Percentiles rank a stretch among this genome's conserved stretches.
phyloP scores from a whole-genome alignment of 2,888 invertebrate species.

The Pseudanteris insignis region DNA sequence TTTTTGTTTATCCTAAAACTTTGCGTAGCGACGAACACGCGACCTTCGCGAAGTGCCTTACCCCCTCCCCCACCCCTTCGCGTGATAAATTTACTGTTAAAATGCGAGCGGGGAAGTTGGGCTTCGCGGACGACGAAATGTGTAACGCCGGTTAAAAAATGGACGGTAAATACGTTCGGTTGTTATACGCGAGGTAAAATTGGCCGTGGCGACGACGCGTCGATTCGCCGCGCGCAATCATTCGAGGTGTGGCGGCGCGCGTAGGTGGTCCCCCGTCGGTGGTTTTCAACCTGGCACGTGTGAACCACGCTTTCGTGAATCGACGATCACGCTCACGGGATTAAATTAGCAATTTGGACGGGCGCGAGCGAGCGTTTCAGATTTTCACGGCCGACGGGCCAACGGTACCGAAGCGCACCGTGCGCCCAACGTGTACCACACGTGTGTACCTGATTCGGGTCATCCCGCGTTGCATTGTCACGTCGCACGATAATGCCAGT shows the following conservation, averaged over 20 bases:
- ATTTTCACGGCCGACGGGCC: slow-evolving; percentile 24
- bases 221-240: slow-evolving; percentile 43
- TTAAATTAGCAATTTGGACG: slow-evolving; percentile 40
- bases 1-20: no score
- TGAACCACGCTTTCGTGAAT: slow-evolving; percentile 40
- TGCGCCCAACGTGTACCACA: slow-evolving; percentile 24
- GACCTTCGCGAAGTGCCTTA: no score
- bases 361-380: slow-evolving; percentile 8
- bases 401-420: slow-evolving; percentile 29
- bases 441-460: slow-evolving; percentile 47
- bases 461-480: slow-evolving; percentile 49
- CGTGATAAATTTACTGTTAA: no score
- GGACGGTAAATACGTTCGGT: not conserved
- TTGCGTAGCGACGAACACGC: not conserved
- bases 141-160: not conserved
- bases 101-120: no score
- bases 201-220: no score
- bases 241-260: slow-evolving; percentile 39
- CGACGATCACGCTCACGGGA: slow-evolving; percentile 37
- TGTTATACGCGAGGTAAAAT: no score
- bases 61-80: no score
- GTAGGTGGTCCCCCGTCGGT: slow-evolving; percentile 40
- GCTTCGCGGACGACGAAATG: no score
- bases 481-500: slow-evolving; percentile 19
- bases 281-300: slow-evolving; percentile 44